A percentile compares a stretch with the other conserved stretches of the same genome.
Evolutionary conservation across 2,113 vertebrate genomes (phyloP).

Genomic region (Brachyhypopomus gauderio): DNA sequence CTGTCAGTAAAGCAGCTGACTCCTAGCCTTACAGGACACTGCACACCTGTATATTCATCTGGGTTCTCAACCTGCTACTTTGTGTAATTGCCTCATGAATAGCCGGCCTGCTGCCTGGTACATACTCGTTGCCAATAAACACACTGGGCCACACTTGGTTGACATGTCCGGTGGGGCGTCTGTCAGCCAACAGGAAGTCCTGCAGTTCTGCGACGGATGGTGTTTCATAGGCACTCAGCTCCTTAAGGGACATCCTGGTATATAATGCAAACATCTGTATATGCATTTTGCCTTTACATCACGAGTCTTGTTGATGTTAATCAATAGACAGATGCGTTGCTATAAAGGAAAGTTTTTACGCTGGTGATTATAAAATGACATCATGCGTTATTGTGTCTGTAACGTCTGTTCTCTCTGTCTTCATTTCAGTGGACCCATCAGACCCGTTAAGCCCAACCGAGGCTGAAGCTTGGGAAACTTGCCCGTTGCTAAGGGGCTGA

Average conservation of each 20-base stretch:
- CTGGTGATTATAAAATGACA: background rate
- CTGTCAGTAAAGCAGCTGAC: conserved; percentile 30
- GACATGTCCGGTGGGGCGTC: conserved; percentile 70
- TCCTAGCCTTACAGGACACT: conserved; percentile 39
- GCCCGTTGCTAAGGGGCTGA: conserved; percentile 42
- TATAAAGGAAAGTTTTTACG: background rate
- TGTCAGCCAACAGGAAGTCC: conserved; percentile 67
- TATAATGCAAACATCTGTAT: conserved; percentile 14
- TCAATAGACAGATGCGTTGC: background rate
- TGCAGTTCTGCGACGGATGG: conserved; percentile 70
- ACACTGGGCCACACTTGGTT: conserved; percentile 76
- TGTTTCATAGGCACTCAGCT: conserved; percentile 64
- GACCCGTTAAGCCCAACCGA: conserved; percentile 41
- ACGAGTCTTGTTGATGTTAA: background rate
- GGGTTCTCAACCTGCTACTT: conserved; percentile 28
- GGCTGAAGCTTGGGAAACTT: conserved; percentile 37
- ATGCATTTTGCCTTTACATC: conserved; percentile 9
- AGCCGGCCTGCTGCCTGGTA: conserved; percentile 35
- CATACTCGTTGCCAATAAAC: conserved; percentile 76
- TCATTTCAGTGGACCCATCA: conserved; percentile 23
- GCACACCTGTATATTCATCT: conserved; percentile 41
- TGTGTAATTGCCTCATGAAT: conserved; percentile 25
- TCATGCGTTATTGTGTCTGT: conserved; percentile 25
- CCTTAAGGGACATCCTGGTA: conserved; percentile 65
- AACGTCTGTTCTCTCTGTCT: conserved; percentile 14